These are phyloP conservation scores for Phalangium opilio DNA, from an alignment of 2,888 invertebrate genomes.

Conservation along the genomic window DNA sequence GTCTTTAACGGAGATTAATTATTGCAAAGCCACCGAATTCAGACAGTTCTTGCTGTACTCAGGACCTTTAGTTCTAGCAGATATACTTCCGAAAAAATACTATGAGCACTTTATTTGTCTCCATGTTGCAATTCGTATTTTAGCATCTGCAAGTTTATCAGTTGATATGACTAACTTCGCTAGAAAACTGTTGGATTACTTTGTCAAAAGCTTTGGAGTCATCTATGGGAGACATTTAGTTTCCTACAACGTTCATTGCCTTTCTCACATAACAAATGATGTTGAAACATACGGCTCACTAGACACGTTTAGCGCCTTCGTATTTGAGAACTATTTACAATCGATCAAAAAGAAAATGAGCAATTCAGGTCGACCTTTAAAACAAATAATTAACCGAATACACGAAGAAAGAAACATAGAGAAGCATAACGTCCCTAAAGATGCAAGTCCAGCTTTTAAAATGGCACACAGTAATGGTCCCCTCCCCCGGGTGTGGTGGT, in stretches of 20 bases:
- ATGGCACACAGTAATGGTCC: neutral
- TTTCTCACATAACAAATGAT: constrained; percentile 23
- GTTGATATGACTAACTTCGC: no score
- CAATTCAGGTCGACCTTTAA: neutral
- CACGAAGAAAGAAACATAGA: neutral
- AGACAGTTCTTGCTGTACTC: constrained; percentile 22
- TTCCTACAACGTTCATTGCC: constrained; percentile 23
- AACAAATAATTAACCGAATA: neutral
- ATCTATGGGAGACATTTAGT: constrained; percentile 20
- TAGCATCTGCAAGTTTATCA: constrained; percentile 3
- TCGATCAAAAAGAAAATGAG: constrained; percentile 15
- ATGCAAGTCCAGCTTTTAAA: neutral
- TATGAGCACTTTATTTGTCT: constrained; percentile 21
- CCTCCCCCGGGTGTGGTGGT: neutral
- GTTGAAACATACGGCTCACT: constrained; percentile 17
- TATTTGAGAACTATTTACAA: constrained; percentile 22
- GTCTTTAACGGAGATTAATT: constrained; percentile 18
- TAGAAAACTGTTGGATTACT: constrained; percentile 6
- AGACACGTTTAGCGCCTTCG: constrained; percentile 20
- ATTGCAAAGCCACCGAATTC: constrained; percentile 25
- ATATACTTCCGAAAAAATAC: constrained; percentile 9
- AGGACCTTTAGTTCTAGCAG: constrained; percentile 21
- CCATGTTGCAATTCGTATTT: constrained; percentile 18
- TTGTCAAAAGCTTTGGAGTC: constrained; percentile 16
- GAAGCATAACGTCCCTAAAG: no score